A percentile compares a stretch with the other conserved stretches of the same genome.
Evolutionary conservation across 2,797 vertebrate genomes (phyloP).

Genomic region (Buphagus erythrorhynchus): DNA sequence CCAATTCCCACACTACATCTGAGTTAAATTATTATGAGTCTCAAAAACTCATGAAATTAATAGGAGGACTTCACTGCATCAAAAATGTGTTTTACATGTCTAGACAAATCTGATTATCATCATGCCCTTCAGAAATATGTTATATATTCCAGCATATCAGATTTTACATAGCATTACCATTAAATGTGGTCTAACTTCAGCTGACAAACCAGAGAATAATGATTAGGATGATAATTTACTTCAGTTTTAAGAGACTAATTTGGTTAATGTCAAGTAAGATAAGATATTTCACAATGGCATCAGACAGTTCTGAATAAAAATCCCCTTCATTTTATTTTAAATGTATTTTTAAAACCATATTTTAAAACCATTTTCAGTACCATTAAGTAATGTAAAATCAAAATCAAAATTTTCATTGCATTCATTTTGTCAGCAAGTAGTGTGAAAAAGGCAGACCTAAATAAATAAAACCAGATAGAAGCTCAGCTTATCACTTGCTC

Average conservation of each 20-base stretch:
- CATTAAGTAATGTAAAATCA: neutral
- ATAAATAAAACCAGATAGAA: neutral
- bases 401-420: neutral
- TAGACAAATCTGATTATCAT: constrained; percentile 39
- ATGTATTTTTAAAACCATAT: neutral
- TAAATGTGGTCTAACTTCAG: neutral
- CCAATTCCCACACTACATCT: neutral
- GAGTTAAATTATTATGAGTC: neutral
- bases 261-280: neutral
- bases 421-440: neutral
- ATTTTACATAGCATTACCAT: constrained; percentile 25
- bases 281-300: neutral
- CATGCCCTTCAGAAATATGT: constrained; percentile 11
- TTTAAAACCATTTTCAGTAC: neutral
- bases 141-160: neutral
- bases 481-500: neutral
- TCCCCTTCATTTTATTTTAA: neutral
- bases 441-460: neutral
- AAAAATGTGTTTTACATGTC: constrained; percentile 4
- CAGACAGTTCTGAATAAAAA: neutral
- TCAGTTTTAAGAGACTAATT: neutral
- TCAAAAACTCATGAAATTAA: neutral
- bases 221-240: neutral
- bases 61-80: neutral
- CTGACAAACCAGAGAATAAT: neutral